Percentiles rank a stretch among this genome's conserved stretches.
Evolutionary conservation across 1,140 invertebrate species (phyloP).

Genomic region (Tyrophagus putrescentiae): DNA sequence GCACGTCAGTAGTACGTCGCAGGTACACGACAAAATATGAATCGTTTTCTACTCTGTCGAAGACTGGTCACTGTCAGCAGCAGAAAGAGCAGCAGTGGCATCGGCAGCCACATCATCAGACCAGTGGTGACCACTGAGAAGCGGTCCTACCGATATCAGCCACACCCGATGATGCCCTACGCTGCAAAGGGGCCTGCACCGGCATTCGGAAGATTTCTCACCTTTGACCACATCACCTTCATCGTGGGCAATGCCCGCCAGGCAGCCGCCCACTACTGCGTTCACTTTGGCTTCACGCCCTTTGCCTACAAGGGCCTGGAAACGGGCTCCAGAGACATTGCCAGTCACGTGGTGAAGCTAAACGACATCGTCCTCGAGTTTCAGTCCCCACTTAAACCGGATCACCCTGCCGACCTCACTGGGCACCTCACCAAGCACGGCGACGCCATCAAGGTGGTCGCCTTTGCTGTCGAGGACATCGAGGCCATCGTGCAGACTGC

Average conservation of each 20-base stretch:
- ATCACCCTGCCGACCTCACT: constrained; percentile 52
- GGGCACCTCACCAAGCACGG: constrained; percentile 72
- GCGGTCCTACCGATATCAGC: too few relatives aligned
- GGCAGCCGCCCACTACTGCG: constrained; percentile 85
- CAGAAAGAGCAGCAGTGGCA: too few relatives aligned
- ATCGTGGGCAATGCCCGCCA: constrained; percentile 96
- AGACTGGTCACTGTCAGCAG: too few relatives aligned
- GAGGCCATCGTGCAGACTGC: constrained; percentile 67
- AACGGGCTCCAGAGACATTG: constrained; percentile 68
- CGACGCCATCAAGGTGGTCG: constrained; percentile 91
- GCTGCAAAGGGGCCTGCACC: constrained; percentile 68
- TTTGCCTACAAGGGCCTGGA: constrained; percentile 85
- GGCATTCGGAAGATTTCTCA: constrained; percentile 49
- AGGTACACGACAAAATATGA: too few relatives aligned
- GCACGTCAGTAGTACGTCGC: too few relatives aligned
- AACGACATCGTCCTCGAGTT: constrained; percentile 93
- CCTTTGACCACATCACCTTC: constrained; percentile 88
- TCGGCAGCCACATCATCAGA: too few relatives aligned
- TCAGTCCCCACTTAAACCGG: constrained; percentile 68
- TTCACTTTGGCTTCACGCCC: constrained; percentile 81
- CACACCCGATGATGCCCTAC: constrained; percentile 63
- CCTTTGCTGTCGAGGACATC: constrained; percentile 85
- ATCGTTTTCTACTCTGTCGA: too few relatives aligned
- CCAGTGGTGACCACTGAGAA: too few relatives aligned
- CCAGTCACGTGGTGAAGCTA: constrained; percentile 72